phyloP scores from a whole-genome alignment of 2,888 invertebrate species.

The Strigamia crassipes region DNA sequence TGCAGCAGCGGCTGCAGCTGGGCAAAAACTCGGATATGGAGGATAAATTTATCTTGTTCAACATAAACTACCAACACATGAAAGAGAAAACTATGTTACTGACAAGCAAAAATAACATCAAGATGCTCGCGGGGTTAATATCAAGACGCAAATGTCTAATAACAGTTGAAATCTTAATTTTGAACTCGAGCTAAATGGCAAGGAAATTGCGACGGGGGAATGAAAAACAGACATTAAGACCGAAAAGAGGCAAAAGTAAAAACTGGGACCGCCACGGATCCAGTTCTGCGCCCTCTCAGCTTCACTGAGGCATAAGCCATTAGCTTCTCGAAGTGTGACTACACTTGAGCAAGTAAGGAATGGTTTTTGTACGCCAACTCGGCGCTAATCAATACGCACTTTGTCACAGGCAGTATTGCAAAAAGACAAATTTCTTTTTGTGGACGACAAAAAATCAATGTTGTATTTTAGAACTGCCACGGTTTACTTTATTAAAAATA shows the following conservation, averaged over 20 bases:
- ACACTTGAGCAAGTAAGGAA: background rate
- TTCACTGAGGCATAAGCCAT: conserved; percentile 10
- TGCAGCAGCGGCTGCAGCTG: background rate
- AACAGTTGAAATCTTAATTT: background rate
- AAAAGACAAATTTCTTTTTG: background rate
- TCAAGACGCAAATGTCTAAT: background rate
- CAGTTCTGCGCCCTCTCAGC: background rate
- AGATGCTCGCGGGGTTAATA: background rate
- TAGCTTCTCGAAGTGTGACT: conserved; percentile 10
- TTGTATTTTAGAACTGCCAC: background rate
- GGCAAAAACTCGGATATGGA: background rate
- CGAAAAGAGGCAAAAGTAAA: background rate
- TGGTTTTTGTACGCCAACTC: background rate
- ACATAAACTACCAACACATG: background rate
- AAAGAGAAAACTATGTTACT: too few relatives aligned
- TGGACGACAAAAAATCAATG: background rate
- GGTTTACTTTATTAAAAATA: background rate
- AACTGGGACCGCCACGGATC: background rate
- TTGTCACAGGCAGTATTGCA: background rate
- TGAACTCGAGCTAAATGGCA: background rate
- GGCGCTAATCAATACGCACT: background rate
- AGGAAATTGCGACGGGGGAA: background rate
- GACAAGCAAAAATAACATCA: background rate
- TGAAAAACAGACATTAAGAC: background rate
- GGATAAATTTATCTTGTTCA: background rate